Evolutionary conservation across 1,140 invertebrate species (phyloP).

Genomic region (Listronotus oregonensis): DNA sequence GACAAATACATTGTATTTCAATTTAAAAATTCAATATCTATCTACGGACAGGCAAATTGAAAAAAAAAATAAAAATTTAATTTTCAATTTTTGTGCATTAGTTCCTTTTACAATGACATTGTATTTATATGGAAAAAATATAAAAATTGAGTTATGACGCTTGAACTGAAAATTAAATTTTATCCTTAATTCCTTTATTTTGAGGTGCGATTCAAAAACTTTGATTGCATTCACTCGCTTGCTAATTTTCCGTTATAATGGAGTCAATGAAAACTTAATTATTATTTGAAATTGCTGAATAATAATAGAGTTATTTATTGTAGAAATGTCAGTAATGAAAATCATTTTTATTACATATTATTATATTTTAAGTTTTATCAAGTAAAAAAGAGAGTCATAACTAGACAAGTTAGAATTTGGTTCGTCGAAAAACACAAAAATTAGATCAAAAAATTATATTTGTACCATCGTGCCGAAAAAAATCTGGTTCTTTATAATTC

Average conservation of each 20-base stretch:
- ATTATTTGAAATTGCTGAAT: constrained; percentile 17
- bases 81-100: not conserved
- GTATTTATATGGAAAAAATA: constrained; percentile 13
- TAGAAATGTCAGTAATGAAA: constrained; percentile 8
- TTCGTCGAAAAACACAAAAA: too few species aligned
- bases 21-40: too few species aligned
- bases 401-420: too few species aligned
- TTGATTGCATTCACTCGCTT: constrained; percentile 26
- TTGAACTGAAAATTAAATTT: constrained; percentile 22
- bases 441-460: too few species aligned
- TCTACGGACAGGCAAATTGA: too few species aligned
- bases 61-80: too few species aligned
- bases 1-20: too few species aligned
- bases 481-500: too few species aligned
- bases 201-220: constrained; percentile 28
- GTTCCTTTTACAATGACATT: not conserved
- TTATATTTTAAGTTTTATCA: too few species aligned
- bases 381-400: too few species aligned
- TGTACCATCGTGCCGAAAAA: too few species aligned
- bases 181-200: constrained; percentile 27
- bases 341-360: not conserved
- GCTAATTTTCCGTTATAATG: constrained; percentile 26
- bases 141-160: constrained; percentile 20
- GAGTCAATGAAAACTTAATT: constrained; percentile 24
- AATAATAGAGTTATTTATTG: not conserved